phyloP scores from a whole-genome alignment of 92 coral and sea anemone species.

The Zoanthus gigantus region DNA sequence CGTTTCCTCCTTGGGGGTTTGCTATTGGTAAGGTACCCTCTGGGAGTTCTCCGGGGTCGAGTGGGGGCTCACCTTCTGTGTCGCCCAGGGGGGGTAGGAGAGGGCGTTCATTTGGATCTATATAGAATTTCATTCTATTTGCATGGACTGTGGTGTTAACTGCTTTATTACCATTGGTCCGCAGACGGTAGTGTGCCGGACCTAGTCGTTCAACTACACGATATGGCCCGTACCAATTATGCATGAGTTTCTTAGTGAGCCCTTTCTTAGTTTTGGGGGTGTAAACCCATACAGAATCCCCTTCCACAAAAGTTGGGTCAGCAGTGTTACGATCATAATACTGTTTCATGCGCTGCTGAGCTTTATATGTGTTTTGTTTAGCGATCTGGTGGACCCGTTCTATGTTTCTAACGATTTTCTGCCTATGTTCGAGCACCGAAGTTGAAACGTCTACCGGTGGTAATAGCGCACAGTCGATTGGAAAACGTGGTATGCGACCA shows the following conservation, averaged over 20 bases:
- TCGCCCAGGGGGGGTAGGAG: not conserved
- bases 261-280: no score
- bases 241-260: no score
- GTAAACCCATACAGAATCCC: not conserved
- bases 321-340: no score
- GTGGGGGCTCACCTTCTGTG: not conserved
- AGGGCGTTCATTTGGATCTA: no score
- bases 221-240: no score
- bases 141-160: not conserved
- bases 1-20: not conserved
- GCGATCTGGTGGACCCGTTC: conserved; percentile 63
- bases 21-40: not conserved
- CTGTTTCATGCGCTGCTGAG: no score
- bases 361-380: not conserved
- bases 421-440: conserved; percentile 36
- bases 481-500: no score
- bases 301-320: not conserved
- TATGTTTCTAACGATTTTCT: conserved; percentile 20
- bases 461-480: not conserved
- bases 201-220: no score
- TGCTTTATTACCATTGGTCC: not conserved
- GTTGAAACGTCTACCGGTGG: conserved; percentile 47
- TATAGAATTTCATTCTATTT: no score
- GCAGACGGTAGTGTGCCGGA: not conserved
- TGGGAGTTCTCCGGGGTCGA: not conserved